Evolutionary conservation across 2,113 vertebrate species (phyloP), one percentile per base, ranked within the genome.

Genomic region (Phrynosoma blainvillii): DNA sequence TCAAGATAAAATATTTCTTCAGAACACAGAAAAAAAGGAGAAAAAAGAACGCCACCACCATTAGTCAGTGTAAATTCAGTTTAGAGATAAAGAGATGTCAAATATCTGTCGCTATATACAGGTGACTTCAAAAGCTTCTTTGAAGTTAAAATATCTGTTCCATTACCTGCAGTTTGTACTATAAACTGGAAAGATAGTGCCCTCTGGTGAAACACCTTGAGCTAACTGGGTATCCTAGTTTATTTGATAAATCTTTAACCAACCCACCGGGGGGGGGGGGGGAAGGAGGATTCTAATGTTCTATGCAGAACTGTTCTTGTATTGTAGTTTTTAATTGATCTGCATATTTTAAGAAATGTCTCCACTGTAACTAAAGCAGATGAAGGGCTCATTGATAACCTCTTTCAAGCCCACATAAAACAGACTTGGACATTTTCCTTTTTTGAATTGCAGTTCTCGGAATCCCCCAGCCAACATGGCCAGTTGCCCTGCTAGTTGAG

Each of bases 131-230:
- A 87, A 80, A 87, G 84, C 0, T 8, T 84, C 84, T 62, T 12
- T 30, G 42, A 87, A 87, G 25, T 84, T 86, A 82, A 47, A 87
- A 65, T 90, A 91, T 14, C 0, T 36, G 23, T 14, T 32, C 9
- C 77, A 84, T 0, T 66, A 84, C 23, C 32, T 79, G 23, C 0
- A 79, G 11, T 68, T 89, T 59, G 30, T 86, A 42, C 81, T 30
- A 78, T 84, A 90, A 89, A 75, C 90, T 94, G 86, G 93, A 93
- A 94, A 79, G 83, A 90, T 70, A 93, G 93, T 92, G 95, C 94
- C 94, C 95, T 93, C 94, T 95, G 88, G 94, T 94, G 94, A 91
- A 90, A 90, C 74, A 52, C 73, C 81, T 2, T 81, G 7, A 42
- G 20, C 74, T 87, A 87, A 86, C 87, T 87, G 5, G 71, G 32